phyloP scores from a whole-genome alignment of 2,888 invertebrate genomes.

The Ormyrus pomaceus region DNA sequence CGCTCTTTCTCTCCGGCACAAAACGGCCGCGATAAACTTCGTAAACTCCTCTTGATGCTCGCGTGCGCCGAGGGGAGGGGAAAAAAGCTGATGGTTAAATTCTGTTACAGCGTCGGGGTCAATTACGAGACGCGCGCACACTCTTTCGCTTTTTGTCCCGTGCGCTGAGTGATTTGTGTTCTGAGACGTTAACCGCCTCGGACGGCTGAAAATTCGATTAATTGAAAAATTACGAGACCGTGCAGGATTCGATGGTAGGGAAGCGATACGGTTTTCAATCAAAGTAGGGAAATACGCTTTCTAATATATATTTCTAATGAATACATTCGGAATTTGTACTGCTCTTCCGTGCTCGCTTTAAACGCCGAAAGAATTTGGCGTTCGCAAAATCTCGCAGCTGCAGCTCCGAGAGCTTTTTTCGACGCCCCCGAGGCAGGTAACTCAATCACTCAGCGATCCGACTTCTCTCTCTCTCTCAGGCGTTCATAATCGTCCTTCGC shows the following conservation, averaged over 20 bases:
- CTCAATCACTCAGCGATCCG: slow-evolving; percentile 36
- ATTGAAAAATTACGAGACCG: no score
- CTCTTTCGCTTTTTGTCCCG: slow-evolving; percentile 3
- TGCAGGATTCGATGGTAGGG: no score
- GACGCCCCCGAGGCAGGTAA: slow-evolving; percentile 21
- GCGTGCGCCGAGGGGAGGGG: not conserved
- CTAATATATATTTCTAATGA: no score
- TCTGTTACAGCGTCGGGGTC: slow-evolving; percentile 5
- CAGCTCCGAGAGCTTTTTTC: slow-evolving; percentile 21
- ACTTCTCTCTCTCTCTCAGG: not conserved
- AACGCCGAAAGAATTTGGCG: no score
- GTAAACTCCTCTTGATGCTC: not conserved
- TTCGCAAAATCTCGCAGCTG: slow-evolving; percentile 1
- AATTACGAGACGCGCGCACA: slow-evolving; percentile 31
- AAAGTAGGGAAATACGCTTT: no score
- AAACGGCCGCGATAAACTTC: slow-evolving; percentile 35
- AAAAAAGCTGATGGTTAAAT: not conserved
- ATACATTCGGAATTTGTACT: no score
- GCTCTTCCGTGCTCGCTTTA: not conserved
- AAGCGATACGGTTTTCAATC: no score
- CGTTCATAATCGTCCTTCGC: slow-evolving; percentile 5
- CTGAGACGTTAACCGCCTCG: no score
- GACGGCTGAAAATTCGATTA: no score
- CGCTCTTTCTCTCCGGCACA: not conserved
- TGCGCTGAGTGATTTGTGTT: slow-evolving; percentile 4